phyloP scores from a whole-genome alignment of 1,140 invertebrate genomes.

The Caenorhabditis tropicalis region DNA sequence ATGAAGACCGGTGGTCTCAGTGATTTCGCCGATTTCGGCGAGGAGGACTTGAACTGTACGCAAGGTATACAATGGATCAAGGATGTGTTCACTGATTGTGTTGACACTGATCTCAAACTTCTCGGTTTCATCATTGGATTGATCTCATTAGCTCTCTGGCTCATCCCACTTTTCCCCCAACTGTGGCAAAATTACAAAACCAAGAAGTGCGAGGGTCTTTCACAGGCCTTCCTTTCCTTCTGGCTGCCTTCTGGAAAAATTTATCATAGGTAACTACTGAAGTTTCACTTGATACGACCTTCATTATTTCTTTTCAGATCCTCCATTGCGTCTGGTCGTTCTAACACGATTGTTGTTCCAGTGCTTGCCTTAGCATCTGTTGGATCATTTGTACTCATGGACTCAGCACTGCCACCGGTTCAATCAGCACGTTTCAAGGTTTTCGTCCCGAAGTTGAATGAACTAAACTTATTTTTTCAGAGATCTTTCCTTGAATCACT shows the following conservation, averaged over 20 bases:
- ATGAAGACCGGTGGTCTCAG: constrained; percentile 53
- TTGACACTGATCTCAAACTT: constrained; percentile 58
- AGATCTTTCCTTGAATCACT: constrained; percentile 46
- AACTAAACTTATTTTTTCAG: constrained; percentile 1
- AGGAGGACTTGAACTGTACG: constrained; percentile 55
- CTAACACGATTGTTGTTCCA: constrained; percentile 56
- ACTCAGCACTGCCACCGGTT: constrained; percentile 9
- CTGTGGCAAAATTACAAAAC: constrained; percentile 57
- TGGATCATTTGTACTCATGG: constrained; percentile 46
- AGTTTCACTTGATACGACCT: not conserved
- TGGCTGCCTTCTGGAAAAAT: constrained; percentile 64
- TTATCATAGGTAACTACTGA: constrained; percentile 55
- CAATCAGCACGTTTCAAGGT: not conserved
- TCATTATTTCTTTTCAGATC: constrained; percentile 25
- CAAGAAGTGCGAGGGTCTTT: constrained; percentile 58
- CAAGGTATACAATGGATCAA: constrained; percentile 59
- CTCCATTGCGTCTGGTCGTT: constrained; percentile 56
- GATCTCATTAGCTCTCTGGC: constrained; percentile 58
- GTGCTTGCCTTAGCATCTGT: constrained; percentile 53
- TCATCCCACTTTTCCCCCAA: constrained; percentile 60
- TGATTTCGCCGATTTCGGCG: constrained; percentile 13
- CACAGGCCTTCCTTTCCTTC: constrained; percentile 56
- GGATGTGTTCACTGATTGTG: constrained; percentile 58
- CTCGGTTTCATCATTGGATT: constrained; percentile 57
- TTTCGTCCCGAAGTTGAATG: constrained; percentile 55